Conservation (phyloP, 1,140 invertebrate species). For the Proctacanthus coquilletti region DNA sequence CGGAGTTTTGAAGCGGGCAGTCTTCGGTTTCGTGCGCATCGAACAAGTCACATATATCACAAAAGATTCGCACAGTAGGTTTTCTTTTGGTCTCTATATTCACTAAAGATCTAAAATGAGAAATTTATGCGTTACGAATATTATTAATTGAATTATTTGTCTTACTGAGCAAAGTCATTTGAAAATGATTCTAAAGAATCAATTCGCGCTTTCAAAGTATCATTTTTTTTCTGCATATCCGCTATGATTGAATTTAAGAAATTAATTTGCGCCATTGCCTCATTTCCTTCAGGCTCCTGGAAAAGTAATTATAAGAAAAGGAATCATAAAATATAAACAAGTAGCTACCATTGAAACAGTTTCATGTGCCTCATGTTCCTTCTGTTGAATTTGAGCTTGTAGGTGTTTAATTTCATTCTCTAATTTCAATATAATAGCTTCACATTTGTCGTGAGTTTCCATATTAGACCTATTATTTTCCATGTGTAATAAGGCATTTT, state of each 20-base stretch:
- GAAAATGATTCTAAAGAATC: conserved; percentile 62
- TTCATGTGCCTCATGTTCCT: no score
- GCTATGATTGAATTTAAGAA: conserved; percentile 94
- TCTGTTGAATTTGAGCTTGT: no score
- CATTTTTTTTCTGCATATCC: conserved; percentile 86
- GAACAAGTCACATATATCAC: conserved; percentile 95
- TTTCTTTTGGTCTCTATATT: conserved; percentile 21
- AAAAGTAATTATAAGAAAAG: no score
- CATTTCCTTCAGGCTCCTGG: conserved; percentile 11
- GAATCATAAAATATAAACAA: no score
- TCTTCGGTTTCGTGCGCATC: conserved; percentile 95
- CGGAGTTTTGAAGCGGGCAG: conserved; percentile 71
- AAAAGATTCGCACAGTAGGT: conserved; percentile 69
- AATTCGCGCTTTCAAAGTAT: conserved; percentile 60
- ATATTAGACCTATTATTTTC: no score
- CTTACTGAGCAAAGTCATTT: conserved; percentile 20
- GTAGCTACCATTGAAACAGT: no score
- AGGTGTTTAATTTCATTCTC: no score
- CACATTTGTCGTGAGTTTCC: no score
- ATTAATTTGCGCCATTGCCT: conserved; percentile 49
- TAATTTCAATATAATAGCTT: no score
- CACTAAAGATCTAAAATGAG: conserved; percentile 14
- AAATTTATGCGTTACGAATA: conserved; percentile 7
- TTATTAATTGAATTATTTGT: conserved; percentile 6
- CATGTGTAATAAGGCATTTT: no score